These are phyloP conservation scores for Dasysyrphus albostriatus DNA, from an alignment of 2,888 invertebrate genomes.

Conservation along the genomic window DNA sequence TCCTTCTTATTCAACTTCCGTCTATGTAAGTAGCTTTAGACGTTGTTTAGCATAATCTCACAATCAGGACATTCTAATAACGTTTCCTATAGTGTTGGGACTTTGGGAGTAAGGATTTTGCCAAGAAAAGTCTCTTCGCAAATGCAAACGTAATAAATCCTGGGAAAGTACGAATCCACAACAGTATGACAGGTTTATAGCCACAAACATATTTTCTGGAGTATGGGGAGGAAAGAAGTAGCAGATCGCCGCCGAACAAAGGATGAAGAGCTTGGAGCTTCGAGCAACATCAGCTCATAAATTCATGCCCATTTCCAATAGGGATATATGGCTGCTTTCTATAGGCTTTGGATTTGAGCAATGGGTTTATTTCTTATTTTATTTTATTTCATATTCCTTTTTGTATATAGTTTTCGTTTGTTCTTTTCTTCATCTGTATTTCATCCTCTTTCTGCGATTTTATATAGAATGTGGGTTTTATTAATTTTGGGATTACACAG, in stretches of 20 bases:
- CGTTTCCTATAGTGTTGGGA: slow-evolving; percentile 7
- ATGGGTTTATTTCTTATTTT: slow-evolving; percentile 7
- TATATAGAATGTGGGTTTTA: neutral
- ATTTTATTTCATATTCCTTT: neutral
- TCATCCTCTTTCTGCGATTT: neutral
- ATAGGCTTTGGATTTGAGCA: slow-evolving; percentile 40
- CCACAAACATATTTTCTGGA: slow-evolving; percentile 22
- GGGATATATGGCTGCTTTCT: slow-evolving; percentile 12
- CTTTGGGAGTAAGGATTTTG: slow-evolving; percentile 12
- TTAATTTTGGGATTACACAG: slow-evolving; percentile 25
- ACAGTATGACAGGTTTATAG: slow-evolving; percentile 53
- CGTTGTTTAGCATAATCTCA: slow-evolving; percentile 20
- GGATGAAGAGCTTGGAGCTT: neutral
- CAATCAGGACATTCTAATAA: slow-evolving; percentile 41
- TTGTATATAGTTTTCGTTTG: neutral
- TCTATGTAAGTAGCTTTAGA: slow-evolving; percentile 19
- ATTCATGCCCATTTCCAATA: slow-evolving; percentile 24
- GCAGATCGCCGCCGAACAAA: neutral
- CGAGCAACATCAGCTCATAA: slow-evolving; percentile 12
- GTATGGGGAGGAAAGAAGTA: neutral
- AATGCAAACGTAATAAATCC: slow-evolving; percentile 60
- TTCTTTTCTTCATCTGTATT: neutral
- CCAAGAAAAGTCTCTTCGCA: slow-evolving; percentile 40
- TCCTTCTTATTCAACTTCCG: neutral
- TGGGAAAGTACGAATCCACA: slow-evolving; percentile 48